phyloP scores from a whole-genome alignment of 2,113 vertebrate species.

The Corvus hawaiiensis region DNA sequence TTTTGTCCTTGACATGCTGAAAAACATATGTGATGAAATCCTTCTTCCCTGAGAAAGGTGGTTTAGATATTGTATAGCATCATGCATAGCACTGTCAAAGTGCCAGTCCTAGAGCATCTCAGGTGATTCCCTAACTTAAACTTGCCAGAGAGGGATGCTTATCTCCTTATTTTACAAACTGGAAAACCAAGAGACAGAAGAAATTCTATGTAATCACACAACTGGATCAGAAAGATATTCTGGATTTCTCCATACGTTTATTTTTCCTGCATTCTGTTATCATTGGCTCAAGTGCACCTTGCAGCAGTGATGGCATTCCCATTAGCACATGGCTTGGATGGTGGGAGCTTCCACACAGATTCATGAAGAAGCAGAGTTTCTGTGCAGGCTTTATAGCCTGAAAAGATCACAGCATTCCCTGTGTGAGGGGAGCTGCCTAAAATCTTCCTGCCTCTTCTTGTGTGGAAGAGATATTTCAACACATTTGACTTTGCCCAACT shows the following conservation, averaged over 20 bases:
- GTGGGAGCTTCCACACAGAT: background rate
- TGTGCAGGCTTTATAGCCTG: background rate
- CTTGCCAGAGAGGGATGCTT: background rate
- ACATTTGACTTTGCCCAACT: background rate
- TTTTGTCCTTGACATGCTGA: background rate
- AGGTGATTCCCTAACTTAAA: background rate
- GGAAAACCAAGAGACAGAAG: background rate
- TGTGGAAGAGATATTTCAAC: background rate
- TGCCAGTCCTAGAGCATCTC: background rate
- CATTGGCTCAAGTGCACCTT: background rate
- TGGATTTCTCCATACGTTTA: background rate
- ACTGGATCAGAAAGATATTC: background rate
- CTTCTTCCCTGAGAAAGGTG: background rate
- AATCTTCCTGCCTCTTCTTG: background rate
- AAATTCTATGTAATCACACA: background rate
- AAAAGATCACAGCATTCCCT: background rate
- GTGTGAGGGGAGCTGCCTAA: background rate
- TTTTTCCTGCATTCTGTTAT: background rate
- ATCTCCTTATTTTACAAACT: background rate
- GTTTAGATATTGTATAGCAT: background rate
- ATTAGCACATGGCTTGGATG: background rate
- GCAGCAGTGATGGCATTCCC: background rate
- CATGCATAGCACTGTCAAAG: accelerated
- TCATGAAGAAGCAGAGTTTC: background rate
- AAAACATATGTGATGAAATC: background rate